Conservation (phyloP, 2,888 invertebrate species). For the Pristionchus japonicus region DNA sequence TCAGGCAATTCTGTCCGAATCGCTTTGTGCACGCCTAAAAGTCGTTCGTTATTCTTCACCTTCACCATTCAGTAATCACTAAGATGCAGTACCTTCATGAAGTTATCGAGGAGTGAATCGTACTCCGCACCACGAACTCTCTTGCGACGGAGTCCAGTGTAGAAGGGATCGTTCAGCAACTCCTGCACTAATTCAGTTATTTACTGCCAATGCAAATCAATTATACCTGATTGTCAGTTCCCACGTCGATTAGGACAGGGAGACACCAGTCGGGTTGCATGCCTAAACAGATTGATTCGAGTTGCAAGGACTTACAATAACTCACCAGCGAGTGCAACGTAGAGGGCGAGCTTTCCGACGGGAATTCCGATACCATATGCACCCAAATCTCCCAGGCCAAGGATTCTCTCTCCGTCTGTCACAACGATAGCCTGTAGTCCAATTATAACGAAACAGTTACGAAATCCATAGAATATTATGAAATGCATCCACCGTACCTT, state of each 20-base stretch:
- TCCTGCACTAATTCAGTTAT: slow-evolving; percentile 74
- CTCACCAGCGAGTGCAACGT: slow-evolving; percentile 90
- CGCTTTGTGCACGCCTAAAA: slow-evolving; percentile 66
- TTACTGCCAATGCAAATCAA: not conserved
- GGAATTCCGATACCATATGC: slow-evolving; percentile 95
- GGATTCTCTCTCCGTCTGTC: slow-evolving; percentile 97
- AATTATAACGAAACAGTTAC: not conserved
- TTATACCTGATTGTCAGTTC: slow-evolving; percentile 71
- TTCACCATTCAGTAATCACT: too few relatives aligned
- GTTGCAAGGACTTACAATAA: too few relatives aligned
- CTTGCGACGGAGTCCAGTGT: slow-evolving; percentile 91
- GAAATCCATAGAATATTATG: not conserved
- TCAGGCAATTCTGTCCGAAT: slow-evolving; percentile 78
- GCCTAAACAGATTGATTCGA: slow-evolving; percentile 46
- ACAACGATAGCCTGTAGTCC: slow-evolving; percentile 82
- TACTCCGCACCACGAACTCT: slow-evolving; percentile 88
- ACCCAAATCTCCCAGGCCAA: slow-evolving; percentile 96
- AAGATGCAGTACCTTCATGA: slow-evolving; percentile 85
- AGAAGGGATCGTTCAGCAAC: slow-evolving; percentile 91
- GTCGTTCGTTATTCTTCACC: not conserved
- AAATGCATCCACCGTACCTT: slow-evolving; percentile 73
- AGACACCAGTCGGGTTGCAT: slow-evolving; percentile 95
- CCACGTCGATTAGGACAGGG: slow-evolving; percentile 90
- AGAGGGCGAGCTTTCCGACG: slow-evolving; percentile 94
- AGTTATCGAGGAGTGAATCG: slow-evolving; percentile 95